Evolutionary conservation across 2,113 vertebrate genomes (phyloP).

Genomic region (Butorides virescens): DNA sequence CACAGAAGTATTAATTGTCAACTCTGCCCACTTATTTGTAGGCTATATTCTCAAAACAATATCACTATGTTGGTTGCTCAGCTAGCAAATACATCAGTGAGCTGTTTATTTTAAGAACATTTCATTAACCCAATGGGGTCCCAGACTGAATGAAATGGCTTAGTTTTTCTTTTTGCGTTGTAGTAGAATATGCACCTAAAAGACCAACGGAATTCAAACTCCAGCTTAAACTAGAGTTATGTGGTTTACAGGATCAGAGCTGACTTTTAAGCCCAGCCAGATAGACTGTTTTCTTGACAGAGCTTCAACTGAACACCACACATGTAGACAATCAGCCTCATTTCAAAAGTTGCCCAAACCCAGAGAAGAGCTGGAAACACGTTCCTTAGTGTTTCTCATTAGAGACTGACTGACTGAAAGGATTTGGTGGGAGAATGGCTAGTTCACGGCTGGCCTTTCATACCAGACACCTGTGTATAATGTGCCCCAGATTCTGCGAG

Average conservation of each 20-base stretch:
- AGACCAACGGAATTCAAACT: not conserved
- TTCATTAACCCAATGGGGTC: not conserved
- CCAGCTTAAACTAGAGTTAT: not conserved
- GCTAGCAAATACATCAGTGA: not conserved
- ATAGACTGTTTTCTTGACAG: not conserved
- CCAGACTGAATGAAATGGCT: not conserved
- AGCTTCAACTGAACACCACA: slow-evolving; percentile 28
- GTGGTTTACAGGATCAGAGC: not conserved
- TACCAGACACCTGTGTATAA: not conserved
- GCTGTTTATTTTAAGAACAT: not conserved
- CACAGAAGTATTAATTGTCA: not conserved
- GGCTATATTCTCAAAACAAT: not conserved
- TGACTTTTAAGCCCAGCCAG: slow-evolving; percentile 26
- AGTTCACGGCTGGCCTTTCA: slow-evolving; percentile 9
- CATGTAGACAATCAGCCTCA: slow-evolving; percentile 52
- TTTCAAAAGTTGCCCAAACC: slow-evolving; percentile 5
- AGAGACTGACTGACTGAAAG: not conserved
- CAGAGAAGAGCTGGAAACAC: slow-evolving; percentile 18
- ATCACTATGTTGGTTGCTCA: not conserved
- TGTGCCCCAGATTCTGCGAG: not conserved
- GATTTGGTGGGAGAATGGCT: not conserved
- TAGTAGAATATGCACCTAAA: not conserved
- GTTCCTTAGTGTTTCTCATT: slow-evolving; percentile 41
- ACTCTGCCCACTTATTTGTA: not conserved
- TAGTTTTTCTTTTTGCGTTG: not conserved